Evolutionary conservation across 2,888 invertebrate genomes (phyloP).

Genomic region (Pristionchus mayeri): DNA sequence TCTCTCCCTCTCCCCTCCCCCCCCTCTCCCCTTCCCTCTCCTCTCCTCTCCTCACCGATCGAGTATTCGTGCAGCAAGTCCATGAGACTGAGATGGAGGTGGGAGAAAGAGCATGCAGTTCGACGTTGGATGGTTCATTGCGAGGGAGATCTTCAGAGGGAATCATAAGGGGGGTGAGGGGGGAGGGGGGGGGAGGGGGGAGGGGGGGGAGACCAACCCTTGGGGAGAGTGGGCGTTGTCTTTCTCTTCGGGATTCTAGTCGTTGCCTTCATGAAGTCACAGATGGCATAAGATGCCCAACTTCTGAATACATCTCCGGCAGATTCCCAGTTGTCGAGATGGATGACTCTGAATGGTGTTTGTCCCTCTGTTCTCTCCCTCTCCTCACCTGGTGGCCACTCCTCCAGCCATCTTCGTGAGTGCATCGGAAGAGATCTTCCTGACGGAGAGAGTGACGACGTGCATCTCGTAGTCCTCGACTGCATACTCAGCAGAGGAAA

Average conservation of each 20-base stretch:
- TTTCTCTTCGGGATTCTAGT: slow-evolving; percentile 51
- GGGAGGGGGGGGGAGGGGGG: neutral
- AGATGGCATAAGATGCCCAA: slow-evolving; percentile 70
- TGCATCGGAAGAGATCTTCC: slow-evolving; percentile 64
- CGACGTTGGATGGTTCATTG: slow-evolving; percentile 68
- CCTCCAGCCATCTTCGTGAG: slow-evolving; percentile 63
- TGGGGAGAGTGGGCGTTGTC: slow-evolving; percentile 31
- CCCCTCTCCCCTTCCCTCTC: neutral
- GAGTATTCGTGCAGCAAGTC: slow-evolving; percentile 74
- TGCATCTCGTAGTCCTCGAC: slow-evolving; percentile 63
- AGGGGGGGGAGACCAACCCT: neutral
- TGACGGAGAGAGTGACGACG: slow-evolving; percentile 65
- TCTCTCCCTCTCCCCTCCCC: no score
- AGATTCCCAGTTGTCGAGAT: slow-evolving; percentile 70
- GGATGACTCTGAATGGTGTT: slow-evolving; percentile 65
- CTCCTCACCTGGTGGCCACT: slow-evolving; percentile 58
- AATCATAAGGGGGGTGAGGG: neutral
- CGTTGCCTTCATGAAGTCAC: slow-evolving; percentile 64
- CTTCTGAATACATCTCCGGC: slow-evolving; percentile 67
- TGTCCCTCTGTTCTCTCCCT: neutral
- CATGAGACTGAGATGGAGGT: slow-evolving; percentile 69
- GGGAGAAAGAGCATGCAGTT: slow-evolving; percentile 66
- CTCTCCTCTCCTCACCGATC: slow-evolving; percentile 57
- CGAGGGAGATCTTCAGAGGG: slow-evolving; percentile 31
- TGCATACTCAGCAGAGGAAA: slow-evolving; percentile 65